Conservation (phyloP, 2,113 vertebrate genomes). For the Maylandia zebra region DNA sequence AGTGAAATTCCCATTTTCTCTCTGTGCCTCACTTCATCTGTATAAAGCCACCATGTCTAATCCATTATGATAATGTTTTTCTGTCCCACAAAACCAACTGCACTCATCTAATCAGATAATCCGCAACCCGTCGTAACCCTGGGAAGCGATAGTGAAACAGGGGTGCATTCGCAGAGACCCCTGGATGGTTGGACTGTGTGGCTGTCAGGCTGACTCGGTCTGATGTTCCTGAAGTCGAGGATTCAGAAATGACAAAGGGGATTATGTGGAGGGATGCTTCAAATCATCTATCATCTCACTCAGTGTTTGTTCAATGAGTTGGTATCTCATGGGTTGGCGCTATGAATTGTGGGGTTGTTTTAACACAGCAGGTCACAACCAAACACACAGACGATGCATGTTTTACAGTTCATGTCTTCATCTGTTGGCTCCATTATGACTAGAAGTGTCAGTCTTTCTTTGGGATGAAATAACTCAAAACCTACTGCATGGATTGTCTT, state of each 20-base stretch:
- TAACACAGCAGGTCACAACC: not conserved
- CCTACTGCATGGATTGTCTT: not conserved
- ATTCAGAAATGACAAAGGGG: not conserved
- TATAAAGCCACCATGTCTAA: not conserved
- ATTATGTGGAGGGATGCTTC: not conserved
- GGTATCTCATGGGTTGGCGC: not conserved
- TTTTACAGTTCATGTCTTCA: not conserved
- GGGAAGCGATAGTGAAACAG: not conserved
- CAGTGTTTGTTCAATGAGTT: not conserved
- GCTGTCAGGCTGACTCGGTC: not conserved
- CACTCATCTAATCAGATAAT: not conserved
- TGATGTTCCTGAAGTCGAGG: not conserved
- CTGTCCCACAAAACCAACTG: not conserved
- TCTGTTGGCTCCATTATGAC: not conserved
- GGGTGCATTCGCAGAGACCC: not conserved
- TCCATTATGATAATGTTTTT: not conserved
- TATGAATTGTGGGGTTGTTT: not conserved
- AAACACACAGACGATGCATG: not conserved
- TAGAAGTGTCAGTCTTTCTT: not conserved
- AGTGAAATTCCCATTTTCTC: not conserved
- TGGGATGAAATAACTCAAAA: not conserved
- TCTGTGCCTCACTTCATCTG: not conserved
- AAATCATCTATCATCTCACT: not conserved
- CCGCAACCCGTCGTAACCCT: not conserved
- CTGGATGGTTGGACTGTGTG: not conserved